Base-by-base conservation (phyloP, 2,888 invertebrate species). In the Tinea trinotella region DNA sequence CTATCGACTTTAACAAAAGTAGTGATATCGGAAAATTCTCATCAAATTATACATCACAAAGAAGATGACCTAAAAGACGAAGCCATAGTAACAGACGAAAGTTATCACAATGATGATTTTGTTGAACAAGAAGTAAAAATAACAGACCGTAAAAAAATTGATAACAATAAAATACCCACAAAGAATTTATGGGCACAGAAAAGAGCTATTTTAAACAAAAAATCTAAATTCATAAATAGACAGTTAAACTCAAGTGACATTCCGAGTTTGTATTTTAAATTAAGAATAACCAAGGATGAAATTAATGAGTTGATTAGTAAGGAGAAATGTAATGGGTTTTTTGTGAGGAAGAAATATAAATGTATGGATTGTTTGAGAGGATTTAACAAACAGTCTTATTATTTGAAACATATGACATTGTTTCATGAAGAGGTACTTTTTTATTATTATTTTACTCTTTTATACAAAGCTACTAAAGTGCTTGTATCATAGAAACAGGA, bases 221-320 rank as follows among this genome's bases (percentile, higher is more conserved):
- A 64, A 34, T 65, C 64, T 0, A 73, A 72, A 60, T 71, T 66
- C 36, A 65, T 62, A 62, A 60, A 66, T 5, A 19, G 5, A 3
- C 17, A 18, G 3, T 19, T 46, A 7, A 1, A 17, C 3, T 6
- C 1, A 1, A 6, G 3, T 6, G 46, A 46, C 1, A 46, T 46
- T 1, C 2, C 12, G 3, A 17, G 19, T 17, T 40, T 19, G 19
- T 2, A 36, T 62, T 6, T 22, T 10, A 13, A 55, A 40, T 10
- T 50, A 19, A 12, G 20, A 10, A 52, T n/a, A 15, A 36, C 13
- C 9, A 36, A 12, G 7, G 48, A 15, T 13, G 55, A 50, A 34
- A 3, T 50, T 10, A 24, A 18, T 7, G 18, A 22, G 4, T 44
- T 12, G n/a, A 6, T 46, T 17, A 3, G n/a, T 6, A 46, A 46